Evolutionary conservation across 2,888 invertebrate genomes (phyloP), one percentile per base, ranked within the genome.

Genomic region (Choreutis nemorana): DNA sequence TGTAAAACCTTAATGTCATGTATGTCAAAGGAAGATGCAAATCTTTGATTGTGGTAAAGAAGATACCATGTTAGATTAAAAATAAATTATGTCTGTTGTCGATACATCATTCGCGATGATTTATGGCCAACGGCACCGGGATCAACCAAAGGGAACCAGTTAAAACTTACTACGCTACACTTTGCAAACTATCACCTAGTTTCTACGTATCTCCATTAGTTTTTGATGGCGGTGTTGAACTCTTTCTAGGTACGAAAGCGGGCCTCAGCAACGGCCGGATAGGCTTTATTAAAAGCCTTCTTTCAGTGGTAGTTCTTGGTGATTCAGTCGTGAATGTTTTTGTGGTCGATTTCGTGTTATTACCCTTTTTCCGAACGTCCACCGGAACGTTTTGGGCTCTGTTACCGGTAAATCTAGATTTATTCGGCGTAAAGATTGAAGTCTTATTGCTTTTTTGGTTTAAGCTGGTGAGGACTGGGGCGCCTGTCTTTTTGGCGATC

Each of bases 331-430:
- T 72, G 21, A 52, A 66, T 2, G 48, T 48, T 53, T 56, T 68
- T 3, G 50, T 37, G 26, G 36, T 14, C 24, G 50, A 35, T 50
- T 60, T 72, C 11, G 53, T 34, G 21, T 41, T 42, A 11, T 11
- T 37, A 32, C 1, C 33, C 45, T 30, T 48, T 56, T 65, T 75
- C 41, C 59, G 70, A 7, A 60, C 25, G 40, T 79, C 78, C 26
- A 77, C 48, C 6, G 79, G 80, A 3, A 78, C 68, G 26, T 78
- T 80, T 50, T 77, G 75, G 11, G 56, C 50, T 40, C 79, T 58
- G 22, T 43, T 65, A 3, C 42, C 59, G 4, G 62, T 53, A 35
- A 75, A 72, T 28, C 78, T 56, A 3, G 67, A 58, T 39, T 67
- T 72, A 12, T 37, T 58, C 2, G 68, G 62, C 29, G 42, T 60